Evolutionary conservation across 2,888 invertebrate genomes (phyloP), one percentile per base, ranked within the genome.

Genomic region (Galerucella calmariensis): DNA sequence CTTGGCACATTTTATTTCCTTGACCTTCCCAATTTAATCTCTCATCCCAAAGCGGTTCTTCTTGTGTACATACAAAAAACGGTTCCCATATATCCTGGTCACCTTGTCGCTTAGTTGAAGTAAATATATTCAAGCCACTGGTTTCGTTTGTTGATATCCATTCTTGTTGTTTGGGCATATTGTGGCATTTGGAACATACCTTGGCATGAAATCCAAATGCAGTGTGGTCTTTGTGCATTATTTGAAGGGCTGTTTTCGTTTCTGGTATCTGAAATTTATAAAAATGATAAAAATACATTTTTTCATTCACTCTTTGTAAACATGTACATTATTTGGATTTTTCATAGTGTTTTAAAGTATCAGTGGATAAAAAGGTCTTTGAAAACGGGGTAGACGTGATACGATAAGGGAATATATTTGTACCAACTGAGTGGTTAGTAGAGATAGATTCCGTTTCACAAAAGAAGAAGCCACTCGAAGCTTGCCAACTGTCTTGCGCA

Each of bases 1-100:
- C 81, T 73, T 82, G 81, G 51, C 79, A 75, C 82, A 83, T 82
- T 81, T 85, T 85, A 69, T 85, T 83, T 62, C 80, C 79, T 77
- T 84, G 82, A 1, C 85, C 85, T 78, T 85, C 85, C 85, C 85
- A 85, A 46, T 79, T 82, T 41, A 85, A 65, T 53, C 84, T 65
- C 73, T 85, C 85, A 73, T 85, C 85, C 80, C 83, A 85, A 12
- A 82, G 68, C 8, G 85, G 85, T 74, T 84, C 84, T 8, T 81
- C 78, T 59, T 84, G 83, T 6, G 84, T 85, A 16, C 83, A 83
- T n/a, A 85, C 76, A 70, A 82, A 85, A 75, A 85, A 84, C 2
- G 85, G 83, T 75, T 85, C 85, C 85, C 85, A 85, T 14, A 81
- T 62, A 14, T 65, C 70, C 61, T 82, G 78, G 3, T 66, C 20